Percentiles rank a stretch among this genome's conserved stretches.
These are phyloP conservation scores for Hydraecia micacea DNA, from an alignment of 2,888 invertebrate genomes.

Conservation along the genomic window DNA sequence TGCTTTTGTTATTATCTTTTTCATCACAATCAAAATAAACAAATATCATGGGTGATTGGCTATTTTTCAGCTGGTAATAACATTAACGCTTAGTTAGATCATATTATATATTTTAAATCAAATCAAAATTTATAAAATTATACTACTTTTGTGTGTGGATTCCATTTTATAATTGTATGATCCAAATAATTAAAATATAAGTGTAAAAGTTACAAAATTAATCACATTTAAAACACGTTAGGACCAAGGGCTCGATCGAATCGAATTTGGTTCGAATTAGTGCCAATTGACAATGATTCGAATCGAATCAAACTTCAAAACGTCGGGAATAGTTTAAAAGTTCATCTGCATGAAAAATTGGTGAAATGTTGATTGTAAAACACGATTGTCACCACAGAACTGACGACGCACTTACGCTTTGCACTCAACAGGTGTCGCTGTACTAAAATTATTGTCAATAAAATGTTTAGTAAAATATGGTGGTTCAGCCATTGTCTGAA, in stretches of 20 bases:
- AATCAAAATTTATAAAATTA: conserved; percentile 5
- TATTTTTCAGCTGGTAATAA: conserved; percentile 32
- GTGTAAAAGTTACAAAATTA: background rate
- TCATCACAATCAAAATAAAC: conserved; percentile 26
- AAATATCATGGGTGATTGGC: conserved; percentile 51
- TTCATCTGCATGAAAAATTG: conserved; percentile 32
- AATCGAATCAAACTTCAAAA: background rate
- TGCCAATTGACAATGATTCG: background rate
- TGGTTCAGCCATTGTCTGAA: background rate
- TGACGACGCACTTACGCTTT: conserved; percentile 45
- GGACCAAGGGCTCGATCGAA: background rate
- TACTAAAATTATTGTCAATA: conserved; percentile 28
- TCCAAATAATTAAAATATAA: background rate
- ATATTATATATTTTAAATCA: conserved; percentile 12
- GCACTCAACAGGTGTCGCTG: conserved; percentile 49
- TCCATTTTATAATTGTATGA: background rate
- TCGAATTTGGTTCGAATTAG: background rate
- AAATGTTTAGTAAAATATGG: conserved; percentile 19
- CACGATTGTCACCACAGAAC: conserved; percentile 22
- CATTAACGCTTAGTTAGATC: conserved; percentile 5
- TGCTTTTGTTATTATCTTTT: conserved; percentile 29
- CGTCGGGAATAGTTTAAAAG: background rate
- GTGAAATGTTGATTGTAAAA: conserved; percentile 27
- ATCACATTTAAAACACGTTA: background rate
- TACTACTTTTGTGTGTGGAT: conserved; percentile 15